phyloP scores from a whole-genome alignment of 2,113 vertebrate species.

The Corythoichthys intestinalis region DNA sequence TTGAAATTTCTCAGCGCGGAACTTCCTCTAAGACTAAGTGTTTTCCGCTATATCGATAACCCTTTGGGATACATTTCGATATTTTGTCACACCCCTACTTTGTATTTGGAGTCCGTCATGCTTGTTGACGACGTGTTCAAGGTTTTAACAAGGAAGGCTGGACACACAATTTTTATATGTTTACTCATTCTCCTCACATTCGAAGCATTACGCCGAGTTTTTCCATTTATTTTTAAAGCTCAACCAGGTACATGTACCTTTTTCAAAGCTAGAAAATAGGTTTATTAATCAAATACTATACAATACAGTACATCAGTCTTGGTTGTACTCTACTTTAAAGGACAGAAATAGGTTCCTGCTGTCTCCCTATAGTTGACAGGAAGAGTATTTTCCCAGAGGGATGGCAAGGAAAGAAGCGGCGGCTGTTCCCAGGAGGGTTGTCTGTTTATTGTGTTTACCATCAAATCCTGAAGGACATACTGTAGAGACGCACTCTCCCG shows the following conservation, averaged over 20 bases:
- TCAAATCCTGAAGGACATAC: constrained; percentile 56
- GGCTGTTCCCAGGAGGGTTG: constrained; percentile 51
- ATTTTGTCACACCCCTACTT: too few relatives aligned
- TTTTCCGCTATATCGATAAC: too few relatives aligned
- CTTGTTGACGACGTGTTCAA: too few relatives aligned
- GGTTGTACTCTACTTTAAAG: neutral
- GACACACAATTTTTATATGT: neutral
- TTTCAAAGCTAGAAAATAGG: neutral
- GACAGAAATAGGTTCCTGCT: neutral
- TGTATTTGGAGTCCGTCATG: too few relatives aligned
- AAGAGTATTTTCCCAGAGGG: constrained; percentile 7
- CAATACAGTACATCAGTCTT: neutral
- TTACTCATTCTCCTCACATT: too few relatives aligned
- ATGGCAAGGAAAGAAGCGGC: constrained; percentile 25
- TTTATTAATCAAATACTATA: neutral
- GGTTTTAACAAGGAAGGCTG: neutral
- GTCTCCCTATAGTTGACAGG: neutral
- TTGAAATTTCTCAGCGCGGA: too few relatives aligned
- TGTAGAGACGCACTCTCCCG: constrained; percentile 27
- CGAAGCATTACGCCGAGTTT: too few relatives aligned
- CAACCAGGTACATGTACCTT: neutral
- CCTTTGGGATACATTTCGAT: too few relatives aligned
- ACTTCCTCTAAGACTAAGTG: too few relatives aligned
- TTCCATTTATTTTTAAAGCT: neutral
- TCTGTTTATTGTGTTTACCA: constrained; percentile 65